Evolutionary conservation across 1,140 invertebrate genomes (phyloP).

Genomic region (Cydia fagiglandana): DNA sequence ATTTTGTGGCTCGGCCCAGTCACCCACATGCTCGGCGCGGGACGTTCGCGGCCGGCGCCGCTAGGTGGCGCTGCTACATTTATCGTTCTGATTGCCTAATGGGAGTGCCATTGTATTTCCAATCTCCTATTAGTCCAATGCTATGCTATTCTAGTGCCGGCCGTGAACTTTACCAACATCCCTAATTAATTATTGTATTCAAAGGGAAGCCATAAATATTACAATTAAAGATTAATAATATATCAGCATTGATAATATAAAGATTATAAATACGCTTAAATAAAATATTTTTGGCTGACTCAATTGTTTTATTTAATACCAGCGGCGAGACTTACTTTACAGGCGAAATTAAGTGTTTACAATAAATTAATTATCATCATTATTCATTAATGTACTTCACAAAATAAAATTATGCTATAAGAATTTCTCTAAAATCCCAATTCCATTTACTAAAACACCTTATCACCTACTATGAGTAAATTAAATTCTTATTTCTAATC

Average conservation of each 20-base stretch:
- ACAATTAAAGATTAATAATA: slow-evolving; percentile 77
- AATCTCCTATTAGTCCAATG: background rate
- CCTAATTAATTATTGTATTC: slow-evolving; percentile 53
- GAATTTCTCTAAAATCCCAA: slow-evolving; percentile 1
- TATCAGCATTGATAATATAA: slow-evolving; percentile 78
- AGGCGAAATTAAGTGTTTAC: slow-evolving; percentile 14
- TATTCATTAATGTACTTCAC: background rate
- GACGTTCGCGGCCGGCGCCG: background rate
- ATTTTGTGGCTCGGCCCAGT: slow-evolving; percentile 55
- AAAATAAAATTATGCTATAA: slow-evolving; percentile 23
- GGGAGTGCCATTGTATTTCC: background rate
- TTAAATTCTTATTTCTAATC: background rate
- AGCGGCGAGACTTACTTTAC: slow-evolving; percentile 9
- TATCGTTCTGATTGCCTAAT: background rate
- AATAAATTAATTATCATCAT: slow-evolving; percentile 21
- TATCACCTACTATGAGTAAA: background rate
- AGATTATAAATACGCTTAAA: slow-evolving; percentile 80
- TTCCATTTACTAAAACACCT: slow-evolving; percentile 5
- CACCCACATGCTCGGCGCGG: slow-evolving; percentile 53
- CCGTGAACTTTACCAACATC: slow-evolving; percentile 59
- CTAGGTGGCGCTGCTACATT: background rate
- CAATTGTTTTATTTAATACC: slow-evolving; percentile 56
- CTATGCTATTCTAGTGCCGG: slow-evolving; percentile 36
- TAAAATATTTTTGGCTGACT: slow-evolving; percentile 80
- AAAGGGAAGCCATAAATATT: slow-evolving; percentile 75